Evolutionary conservation across 23 tunicate genomes (phyloP).

Genomic region (Diplosoma virens): DNA sequence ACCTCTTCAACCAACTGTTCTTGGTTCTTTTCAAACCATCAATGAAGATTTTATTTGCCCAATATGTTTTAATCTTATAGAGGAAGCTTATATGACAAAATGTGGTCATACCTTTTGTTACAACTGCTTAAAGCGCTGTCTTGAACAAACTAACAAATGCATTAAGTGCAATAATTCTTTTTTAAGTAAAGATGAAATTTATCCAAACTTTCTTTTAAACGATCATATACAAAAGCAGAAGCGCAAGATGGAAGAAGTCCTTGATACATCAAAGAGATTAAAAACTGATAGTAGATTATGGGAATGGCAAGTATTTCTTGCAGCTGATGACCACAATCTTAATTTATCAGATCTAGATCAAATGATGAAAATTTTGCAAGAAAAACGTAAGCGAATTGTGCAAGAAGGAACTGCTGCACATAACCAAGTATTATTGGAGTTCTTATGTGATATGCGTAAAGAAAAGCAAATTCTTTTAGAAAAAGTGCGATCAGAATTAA

Average conservation of each 20-base stretch:
- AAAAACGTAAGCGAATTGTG: slow-evolving; percentile 58
- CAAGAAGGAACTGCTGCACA: slow-evolving; percentile 68
- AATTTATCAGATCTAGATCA: slow-evolving; percentile 76
- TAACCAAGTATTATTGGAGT: slow-evolving; percentile 79
- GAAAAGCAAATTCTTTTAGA: slow-evolving; percentile 49
- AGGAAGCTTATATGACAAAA: slow-evolving; percentile 96
- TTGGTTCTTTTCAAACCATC: slow-evolving; percentile 45
- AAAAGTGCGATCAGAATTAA: slow-evolving; percentile 49
- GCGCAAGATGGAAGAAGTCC: slow-evolving; percentile 53
- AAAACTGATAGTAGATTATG: slow-evolving; percentile 69
- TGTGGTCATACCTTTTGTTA: slow-evolving; percentile 98
- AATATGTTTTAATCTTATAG: slow-evolving; percentile 82
- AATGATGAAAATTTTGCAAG: slow-evolving; percentile 68
- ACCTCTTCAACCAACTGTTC: slow-evolving; percentile 46
- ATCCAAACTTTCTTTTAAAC: slow-evolving; percentile 77
- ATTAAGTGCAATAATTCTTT: slow-evolving; percentile 61
- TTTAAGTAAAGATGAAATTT: slow-evolving; percentile 69
- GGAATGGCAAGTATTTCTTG: slow-evolving; percentile 83
- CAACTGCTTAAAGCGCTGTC: slow-evolving; percentile 51
- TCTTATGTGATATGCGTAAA: slow-evolving; percentile 61
- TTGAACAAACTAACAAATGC: slow-evolving; percentile 69
- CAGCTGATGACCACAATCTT: slow-evolving; percentile 56
- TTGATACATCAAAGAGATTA: slow-evolving; percentile 38
- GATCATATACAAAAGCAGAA: slow-evolving; percentile 72
- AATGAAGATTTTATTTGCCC: slow-evolving; percentile 80